Conservation (phyloP, 35 echinoderm and acorn worm species). For the Stichopus chloronotus region DNA sequence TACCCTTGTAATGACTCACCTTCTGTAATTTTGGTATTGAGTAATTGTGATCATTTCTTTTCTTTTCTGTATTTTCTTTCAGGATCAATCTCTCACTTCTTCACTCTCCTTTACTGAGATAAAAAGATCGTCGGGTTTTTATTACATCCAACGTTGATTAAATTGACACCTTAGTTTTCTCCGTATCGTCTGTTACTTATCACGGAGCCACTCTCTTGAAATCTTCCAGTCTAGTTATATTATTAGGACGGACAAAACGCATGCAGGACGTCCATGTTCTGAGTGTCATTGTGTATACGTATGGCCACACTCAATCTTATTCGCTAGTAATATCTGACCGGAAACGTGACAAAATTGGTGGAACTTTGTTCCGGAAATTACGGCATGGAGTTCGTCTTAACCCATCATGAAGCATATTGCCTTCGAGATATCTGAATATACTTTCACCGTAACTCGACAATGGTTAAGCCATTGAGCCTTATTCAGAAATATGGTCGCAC, state of each 20-base stretch:
- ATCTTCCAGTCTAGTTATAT: conserved; percentile 1
- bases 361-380: conserved; percentile 45
- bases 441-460: too few relatives aligned
- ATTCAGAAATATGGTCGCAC: too few relatives aligned
- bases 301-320: neutral
- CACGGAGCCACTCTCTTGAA: neutral
- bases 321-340: conserved; percentile 27
- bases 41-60: conserved; percentile 11
- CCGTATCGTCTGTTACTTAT: neutral
- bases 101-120: conserved; percentile 25
- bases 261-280: neutral
- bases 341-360: conserved; percentile 46
- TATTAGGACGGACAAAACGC: neutral
- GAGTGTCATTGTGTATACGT: neutral
- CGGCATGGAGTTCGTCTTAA: neutral
- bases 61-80: neutral
- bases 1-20: neutral
- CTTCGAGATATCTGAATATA: neutral
- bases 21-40: neutral
- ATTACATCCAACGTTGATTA: conserved; percentile 42
- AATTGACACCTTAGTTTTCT: conserved; percentile 37
- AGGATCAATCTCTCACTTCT: neutral
- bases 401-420: too few relatives aligned
- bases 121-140: conserved; percentile 3
- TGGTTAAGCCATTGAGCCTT: too few relatives aligned